phyloP scores from a whole-genome alignment of 2,113 vertebrate species.

The Xiphophorus couchianus region DNA sequence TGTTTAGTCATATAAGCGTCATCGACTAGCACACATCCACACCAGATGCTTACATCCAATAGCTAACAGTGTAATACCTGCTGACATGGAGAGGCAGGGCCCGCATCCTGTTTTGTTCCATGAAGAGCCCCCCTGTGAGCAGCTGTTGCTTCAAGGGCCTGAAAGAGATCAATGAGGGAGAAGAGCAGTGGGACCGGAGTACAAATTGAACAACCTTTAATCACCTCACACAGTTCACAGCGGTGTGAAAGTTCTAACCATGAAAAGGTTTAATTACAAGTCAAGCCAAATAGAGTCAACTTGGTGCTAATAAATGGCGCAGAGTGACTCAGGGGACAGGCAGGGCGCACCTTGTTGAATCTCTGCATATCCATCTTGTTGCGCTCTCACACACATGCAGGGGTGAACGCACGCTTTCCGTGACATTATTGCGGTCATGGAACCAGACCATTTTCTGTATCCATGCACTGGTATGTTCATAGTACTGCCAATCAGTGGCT shows the following conservation, averaged over 20 bases:
- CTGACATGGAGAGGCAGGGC: constrained; percentile 12
- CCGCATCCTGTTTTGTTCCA: constrained; percentile 34
- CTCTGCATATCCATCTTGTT: constrained; percentile 8
- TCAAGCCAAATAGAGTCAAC: constrained; percentile 66
- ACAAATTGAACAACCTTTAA: constrained; percentile 73
- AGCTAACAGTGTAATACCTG: constrained; percentile 22
- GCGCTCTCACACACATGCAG: neutral
- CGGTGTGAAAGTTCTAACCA: constrained; percentile 66
- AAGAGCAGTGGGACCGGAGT: constrained; percentile 65
- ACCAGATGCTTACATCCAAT: constrained; percentile 29
- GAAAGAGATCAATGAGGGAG: constrained; percentile 69
- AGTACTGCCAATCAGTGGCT: neutral
- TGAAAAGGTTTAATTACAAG: constrained; percentile 72
- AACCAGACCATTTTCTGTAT: neutral
- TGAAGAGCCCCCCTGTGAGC: constrained; percentile 40
- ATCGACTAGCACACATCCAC: constrained; percentile 24
- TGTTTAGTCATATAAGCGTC: constrained; percentile 10
- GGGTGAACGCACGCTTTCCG: neutral
- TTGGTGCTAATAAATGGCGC: constrained; percentile 62
- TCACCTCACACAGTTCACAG: constrained; percentile 71
- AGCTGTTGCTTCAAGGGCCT: constrained; percentile 56
- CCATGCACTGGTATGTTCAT: neutral
- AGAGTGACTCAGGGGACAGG: constrained; percentile 25
- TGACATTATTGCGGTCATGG: neutral
- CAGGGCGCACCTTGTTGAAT: neutral